phyloP scores from a whole-genome alignment of 2,113 vertebrate genomes.

The Macquaria australasica region DNA sequence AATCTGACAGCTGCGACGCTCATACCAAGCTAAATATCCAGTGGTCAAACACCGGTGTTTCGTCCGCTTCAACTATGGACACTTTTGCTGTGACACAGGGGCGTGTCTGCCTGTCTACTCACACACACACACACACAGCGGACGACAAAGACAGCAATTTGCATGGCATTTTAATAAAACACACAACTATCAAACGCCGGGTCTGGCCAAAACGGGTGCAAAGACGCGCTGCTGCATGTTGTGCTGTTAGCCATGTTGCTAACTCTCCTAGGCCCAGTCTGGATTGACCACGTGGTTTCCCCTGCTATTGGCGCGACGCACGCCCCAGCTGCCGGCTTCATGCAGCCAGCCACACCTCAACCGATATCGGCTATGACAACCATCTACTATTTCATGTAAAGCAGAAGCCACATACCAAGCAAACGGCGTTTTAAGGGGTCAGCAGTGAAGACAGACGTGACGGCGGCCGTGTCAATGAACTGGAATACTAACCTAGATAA shows the following conservation, averaged over 20 bases:
- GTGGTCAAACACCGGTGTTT: slow-evolving; percentile 4
- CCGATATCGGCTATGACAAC: slow-evolving; percentile 29
- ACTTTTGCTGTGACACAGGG: slow-evolving; percentile 57
- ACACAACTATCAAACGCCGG: background rate
- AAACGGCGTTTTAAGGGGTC: background rate
- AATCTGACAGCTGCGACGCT: background rate
- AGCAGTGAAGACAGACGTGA: background rate
- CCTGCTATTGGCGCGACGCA: slow-evolving; percentile 66
- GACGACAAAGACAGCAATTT: background rate
- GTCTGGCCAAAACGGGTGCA: background rate
- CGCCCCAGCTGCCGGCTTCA: slow-evolving; percentile 62
- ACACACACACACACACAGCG: background rate
- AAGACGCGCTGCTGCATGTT: slow-evolving; percentile 14
- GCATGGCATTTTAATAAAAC: background rate
- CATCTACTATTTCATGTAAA: background rate
- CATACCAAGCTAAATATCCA: background rate
- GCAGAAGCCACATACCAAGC: background rate
- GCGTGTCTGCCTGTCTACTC: slow-evolving; percentile 59
- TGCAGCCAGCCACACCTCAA: slow-evolving; percentile 70
- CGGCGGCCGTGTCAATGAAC: slow-evolving; percentile 11
- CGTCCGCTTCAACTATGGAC: slow-evolving; percentile 2
- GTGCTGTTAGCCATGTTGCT: slow-evolving; percentile 70
- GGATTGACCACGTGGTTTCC: slow-evolving; percentile 79
- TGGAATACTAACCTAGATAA: background rate
- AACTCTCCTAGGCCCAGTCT: slow-evolving; percentile 70